phyloP scores from a whole-genome alignment of 2,113 vertebrate species.

The Forbesichthys agassizii region DNA sequence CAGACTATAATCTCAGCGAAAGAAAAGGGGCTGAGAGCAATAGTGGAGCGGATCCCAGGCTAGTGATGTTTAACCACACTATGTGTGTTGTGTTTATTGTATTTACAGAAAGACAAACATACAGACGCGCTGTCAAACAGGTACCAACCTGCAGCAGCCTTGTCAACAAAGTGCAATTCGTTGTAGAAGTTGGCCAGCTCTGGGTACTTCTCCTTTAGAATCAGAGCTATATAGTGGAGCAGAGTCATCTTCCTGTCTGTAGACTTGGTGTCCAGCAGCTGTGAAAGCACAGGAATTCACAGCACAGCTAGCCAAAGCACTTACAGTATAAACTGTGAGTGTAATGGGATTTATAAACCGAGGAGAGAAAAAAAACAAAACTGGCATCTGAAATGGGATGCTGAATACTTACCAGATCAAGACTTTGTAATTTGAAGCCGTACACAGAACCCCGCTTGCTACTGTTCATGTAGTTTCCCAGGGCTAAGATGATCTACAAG shows the following conservation, averaged over 20 bases:
- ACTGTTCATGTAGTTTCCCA: conserved; percentile 99
- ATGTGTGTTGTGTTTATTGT: not conserved
- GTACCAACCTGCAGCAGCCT: conserved; percentile 87
- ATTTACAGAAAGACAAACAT: not conserved
- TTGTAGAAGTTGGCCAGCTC: conserved; percentile 91
- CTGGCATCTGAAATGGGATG: not conserved
- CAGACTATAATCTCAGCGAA: no score
- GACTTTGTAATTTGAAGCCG: conserved; percentile 92
- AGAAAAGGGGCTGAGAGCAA: no score
- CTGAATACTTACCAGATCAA: conserved; percentile 77
- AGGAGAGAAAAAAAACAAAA: conserved; percentile 1
- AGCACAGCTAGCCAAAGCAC: conserved; percentile 3
- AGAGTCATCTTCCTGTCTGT: conserved; percentile 95
- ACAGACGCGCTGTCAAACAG: not conserved
- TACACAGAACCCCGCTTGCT: conserved; percentile 95
- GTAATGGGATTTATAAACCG: not conserved
- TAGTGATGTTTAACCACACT: not conserved
- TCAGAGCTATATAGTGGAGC: conserved; percentile 94
- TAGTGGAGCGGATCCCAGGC: no score
- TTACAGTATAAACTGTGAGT: conserved; percentile 3
- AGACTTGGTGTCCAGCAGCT: conserved; percentile 98
- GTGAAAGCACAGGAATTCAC: conserved; percentile 14
- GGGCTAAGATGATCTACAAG: conserved; percentile 88
- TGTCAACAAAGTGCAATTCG: conserved; percentile 95
- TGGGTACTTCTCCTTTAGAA: conserved; percentile 91